These are phyloP conservation scores for Brachymystax lenok DNA, from an alignment of 2,797 vertebrate species.

Conservation along the genomic window DNA sequence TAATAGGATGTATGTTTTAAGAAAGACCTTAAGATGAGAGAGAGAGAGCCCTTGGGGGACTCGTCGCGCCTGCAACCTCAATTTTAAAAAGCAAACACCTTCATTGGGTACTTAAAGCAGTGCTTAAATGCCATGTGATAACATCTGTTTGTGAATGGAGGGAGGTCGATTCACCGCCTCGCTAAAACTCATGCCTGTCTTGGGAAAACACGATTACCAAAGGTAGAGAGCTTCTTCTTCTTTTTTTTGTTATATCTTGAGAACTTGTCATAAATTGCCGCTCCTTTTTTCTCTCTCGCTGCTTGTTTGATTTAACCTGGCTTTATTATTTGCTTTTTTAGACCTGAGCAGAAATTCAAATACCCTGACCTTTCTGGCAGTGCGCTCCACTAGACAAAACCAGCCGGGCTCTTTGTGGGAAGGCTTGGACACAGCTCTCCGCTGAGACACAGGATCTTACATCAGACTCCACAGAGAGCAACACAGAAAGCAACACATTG, in stretches of 20 bases:
- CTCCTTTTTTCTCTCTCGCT: conserved; percentile 21
- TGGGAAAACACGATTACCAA: conserved; percentile 16
- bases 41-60: conserved; percentile 7
- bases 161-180: conserved; percentile 27
- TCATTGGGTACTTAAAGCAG: conserved; percentile 44
- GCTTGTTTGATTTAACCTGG: conserved; percentile 24
- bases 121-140: conserved; percentile 53
- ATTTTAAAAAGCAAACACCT: conserved; percentile 59
- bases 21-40: background rate
- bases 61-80: conserved; percentile 44
- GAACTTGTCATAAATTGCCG: conserved; percentile 26
- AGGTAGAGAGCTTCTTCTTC: background rate
- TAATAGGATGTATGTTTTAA: conserved; percentile 42
- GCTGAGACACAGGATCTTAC: background rate
- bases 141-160: conserved; percentile 51
- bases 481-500: background rate
- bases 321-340: conserved; percentile 34
- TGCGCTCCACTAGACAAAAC: conserved; percentile 18
- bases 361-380: conserved; percentile 48
- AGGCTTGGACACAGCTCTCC: background rate
- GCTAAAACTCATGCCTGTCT: conserved; percentile 9
- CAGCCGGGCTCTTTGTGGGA: background rate
- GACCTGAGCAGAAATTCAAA: conserved; percentile 44
- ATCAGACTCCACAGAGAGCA: background rate
- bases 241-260: conserved; percentile 4